phyloP scores from a whole-genome alignment of 2,113 vertebrate species.

The Seriola aureovittata region DNA sequence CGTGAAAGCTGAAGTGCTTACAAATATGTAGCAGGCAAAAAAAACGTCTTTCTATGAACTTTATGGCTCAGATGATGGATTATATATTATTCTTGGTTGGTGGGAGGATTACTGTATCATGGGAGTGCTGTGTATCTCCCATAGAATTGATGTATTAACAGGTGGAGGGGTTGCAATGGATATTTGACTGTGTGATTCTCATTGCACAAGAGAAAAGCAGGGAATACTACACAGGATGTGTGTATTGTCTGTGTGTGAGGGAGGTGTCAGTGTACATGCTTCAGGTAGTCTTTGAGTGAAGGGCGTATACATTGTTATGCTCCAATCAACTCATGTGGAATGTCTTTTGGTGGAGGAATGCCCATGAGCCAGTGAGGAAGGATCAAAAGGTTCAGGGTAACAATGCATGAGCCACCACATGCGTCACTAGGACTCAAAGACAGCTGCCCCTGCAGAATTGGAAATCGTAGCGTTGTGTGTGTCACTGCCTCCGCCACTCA shows the following conservation, averaged over 20 bases:
- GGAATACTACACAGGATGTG: constrained; percentile 10
- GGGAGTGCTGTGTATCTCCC: constrained; percentile 16
- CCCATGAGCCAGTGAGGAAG: constrained; percentile 61
- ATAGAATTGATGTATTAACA: constrained; percentile 65
- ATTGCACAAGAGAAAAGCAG: constrained; percentile 35
- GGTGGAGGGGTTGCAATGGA: constrained; percentile 47
- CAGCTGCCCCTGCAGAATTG: constrained; percentile 63
- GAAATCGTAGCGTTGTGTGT: constrained; percentile 45
- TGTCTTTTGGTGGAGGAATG: constrained; percentile 69
- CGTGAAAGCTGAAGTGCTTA: constrained; percentile 16
- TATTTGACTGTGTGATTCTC: constrained; percentile 52
- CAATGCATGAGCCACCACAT: constrained; percentile 70
- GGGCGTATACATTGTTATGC: constrained; percentile 70
- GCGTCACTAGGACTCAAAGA: constrained; percentile 67
- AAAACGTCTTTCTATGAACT: constrained; percentile 3
- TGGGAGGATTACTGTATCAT: constrained; percentile 32
- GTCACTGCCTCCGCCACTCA: constrained; percentile 23
- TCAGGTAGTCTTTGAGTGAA: constrained; percentile 69
- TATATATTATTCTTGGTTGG: constrained; percentile 27
- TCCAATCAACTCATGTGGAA: constrained; percentile 71
- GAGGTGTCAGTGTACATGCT: constrained; percentile 27
- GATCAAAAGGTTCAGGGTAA: constrained; percentile 77
- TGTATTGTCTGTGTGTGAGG: constrained; percentile 24
- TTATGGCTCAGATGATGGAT: constrained; percentile 28
- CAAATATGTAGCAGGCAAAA: constrained; percentile 6